Conservation (phyloP, 2,888 invertebrate genomes). For the Galerucella nymphaeae region DNA sequence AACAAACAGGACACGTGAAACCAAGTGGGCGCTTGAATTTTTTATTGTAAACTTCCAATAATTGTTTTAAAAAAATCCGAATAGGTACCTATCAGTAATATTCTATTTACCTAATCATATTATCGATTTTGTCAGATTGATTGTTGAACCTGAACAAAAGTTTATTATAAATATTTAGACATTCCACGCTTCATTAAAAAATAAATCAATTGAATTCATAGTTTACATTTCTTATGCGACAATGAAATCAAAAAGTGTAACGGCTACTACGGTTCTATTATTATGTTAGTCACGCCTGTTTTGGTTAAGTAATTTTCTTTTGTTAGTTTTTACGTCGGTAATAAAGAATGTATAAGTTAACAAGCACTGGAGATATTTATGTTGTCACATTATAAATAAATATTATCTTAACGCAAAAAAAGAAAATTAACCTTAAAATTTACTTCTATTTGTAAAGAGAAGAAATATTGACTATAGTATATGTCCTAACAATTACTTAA, state of each 20-base stretch:
- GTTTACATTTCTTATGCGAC: not conserved
- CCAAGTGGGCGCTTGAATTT: too few species aligned
- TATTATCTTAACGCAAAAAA: not conserved
- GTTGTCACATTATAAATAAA: not conserved
- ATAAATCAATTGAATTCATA: not conserved
- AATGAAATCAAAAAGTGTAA: not conserved
- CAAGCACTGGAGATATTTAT: not conserved
- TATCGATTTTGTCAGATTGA: too few species aligned
- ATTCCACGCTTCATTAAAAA: not conserved
- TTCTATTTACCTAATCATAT: too few species aligned
- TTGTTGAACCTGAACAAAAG: not conserved
- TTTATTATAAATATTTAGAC: not conserved
- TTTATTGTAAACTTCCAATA: too few species aligned
- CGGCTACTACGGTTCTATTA: not conserved
- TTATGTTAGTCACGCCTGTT: conserved; percentile 7
- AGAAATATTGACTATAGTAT: too few species aligned
- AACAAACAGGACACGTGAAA: too few species aligned
- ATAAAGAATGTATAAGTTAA: not conserved
- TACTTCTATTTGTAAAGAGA: too few species aligned
- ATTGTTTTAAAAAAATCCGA: too few species aligned
- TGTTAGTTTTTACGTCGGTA: not conserved
- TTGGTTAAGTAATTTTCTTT: not conserved
- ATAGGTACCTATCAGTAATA: too few species aligned
- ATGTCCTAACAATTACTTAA: too few species aligned
- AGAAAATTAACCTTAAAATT: not conserved